Percentiles rank a stretch among this genome's conserved stretches.
These are phyloP conservation scores for Oreochromis tanganicae DNA, from an alignment of 2,113 vertebrate genomes.

Conservation along the genomic window DNA sequence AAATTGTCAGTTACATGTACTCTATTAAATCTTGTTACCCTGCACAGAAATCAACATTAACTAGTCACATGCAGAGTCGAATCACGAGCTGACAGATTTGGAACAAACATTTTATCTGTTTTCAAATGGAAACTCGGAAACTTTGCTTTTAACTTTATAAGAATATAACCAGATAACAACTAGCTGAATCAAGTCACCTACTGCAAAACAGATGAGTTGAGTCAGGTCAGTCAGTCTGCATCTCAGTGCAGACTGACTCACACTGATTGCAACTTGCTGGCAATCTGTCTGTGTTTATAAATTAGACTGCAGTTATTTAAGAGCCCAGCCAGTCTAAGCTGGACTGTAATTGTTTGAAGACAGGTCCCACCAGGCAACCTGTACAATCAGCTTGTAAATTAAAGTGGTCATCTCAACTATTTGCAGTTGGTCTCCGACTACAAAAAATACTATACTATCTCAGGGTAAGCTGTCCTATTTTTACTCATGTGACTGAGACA, in stretches of 20 bases:
- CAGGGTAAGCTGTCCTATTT: neutral
- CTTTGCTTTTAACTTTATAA: neutral
- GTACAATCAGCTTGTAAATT: neutral
- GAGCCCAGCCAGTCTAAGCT: neutral
- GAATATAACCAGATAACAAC: neutral
- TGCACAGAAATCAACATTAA: neutral
- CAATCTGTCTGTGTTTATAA: neutral
- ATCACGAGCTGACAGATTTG: fast-evolving
- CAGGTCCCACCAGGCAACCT: fast-evolving
- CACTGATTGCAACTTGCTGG: neutral
- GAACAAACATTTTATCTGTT: neutral
- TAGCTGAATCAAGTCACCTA: neutral
- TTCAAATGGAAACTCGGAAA: fast-evolving
- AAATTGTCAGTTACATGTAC: neutral
- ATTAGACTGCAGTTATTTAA: neutral
- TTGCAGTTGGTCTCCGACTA: neutral
- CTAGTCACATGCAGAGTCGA: neutral
- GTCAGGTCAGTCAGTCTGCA: neutral
- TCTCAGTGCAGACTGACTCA: neutral
- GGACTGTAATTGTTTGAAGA: neutral
- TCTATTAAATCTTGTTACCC: neutral
- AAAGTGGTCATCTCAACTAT: neutral
- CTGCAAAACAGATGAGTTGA: neutral
- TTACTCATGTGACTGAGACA: neutral
- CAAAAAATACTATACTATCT: neutral